Percentiles rank a stretch among this genome's conserved stretches.
phyloP scores from a whole-genome alignment of 2,113 vertebrate species.

The Chaetops frenatus region DNA sequence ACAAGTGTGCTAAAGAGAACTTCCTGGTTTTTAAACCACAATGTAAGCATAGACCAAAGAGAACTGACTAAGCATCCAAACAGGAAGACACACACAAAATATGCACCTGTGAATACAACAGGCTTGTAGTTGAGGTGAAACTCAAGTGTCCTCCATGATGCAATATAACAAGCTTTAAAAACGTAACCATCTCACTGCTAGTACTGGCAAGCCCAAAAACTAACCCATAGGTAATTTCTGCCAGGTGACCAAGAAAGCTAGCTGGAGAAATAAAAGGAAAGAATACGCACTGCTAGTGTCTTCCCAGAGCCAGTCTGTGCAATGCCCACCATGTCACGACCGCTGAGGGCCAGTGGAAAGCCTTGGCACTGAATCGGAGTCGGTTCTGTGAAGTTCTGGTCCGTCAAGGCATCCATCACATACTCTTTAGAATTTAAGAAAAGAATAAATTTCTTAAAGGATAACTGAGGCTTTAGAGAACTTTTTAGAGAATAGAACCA shows the following conservation, averaged over 20 bases:
- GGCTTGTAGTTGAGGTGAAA: not conserved
- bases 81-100: not conserved
- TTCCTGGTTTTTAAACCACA: not conserved
- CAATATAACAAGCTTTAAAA: not conserved
- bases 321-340: constrained; percentile 98
- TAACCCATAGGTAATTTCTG: not conserved
- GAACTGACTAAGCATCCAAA: not conserved
- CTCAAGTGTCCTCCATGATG: not conserved
- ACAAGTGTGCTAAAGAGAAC: not conserved
- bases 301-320: constrained; percentile 98
- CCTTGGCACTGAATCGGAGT: constrained; percentile 96
- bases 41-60: not conserved
- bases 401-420: constrained; percentile 90
- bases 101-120: not conserved
- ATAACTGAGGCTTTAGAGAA: not conserved
- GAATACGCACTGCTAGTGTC: constrained; percentile 85
- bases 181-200: not conserved
- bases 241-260: not conserved
- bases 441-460: not conserved
- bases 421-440: constrained; percentile 77
- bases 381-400: constrained; percentile 95
- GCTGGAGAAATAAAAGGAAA: not conserved
- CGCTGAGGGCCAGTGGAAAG: constrained; percentile 91
- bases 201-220: not conserved
- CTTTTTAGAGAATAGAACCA: not conserved